Percentiles rank a stretch among this genome's conserved stretches.
Conservation (phyloP, 2,797 vertebrate genomes). For the Cyclura pinguis region DNA sequence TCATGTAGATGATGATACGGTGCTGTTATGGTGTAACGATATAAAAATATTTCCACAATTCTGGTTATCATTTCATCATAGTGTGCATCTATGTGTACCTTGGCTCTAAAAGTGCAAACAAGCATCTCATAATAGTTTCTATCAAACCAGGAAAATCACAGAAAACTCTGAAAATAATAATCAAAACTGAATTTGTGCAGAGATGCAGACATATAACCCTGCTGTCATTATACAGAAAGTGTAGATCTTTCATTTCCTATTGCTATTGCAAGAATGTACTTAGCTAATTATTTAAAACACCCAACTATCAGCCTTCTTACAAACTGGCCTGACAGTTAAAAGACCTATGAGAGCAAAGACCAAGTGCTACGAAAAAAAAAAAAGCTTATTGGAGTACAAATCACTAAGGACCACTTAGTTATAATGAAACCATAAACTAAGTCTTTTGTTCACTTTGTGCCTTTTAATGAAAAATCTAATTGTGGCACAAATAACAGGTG, state of each 20-base stretch:
- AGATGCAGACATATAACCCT: not conserved
- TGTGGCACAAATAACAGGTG: constrained; percentile 39
- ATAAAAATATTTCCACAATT: not conserved
- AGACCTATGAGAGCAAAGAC: constrained; percentile 28
- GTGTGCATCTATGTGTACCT: not conserved
- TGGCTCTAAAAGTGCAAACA: not conserved
- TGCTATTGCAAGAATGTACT: not conserved
- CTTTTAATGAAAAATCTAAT: constrained; percentile 57
- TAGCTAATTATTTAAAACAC: constrained; percentile 1
- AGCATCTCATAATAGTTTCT: not conserved
- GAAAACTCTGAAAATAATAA: not conserved
- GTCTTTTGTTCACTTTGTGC: constrained; percentile 41
- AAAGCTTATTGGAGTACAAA: constrained; percentile 32
- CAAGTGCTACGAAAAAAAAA: constrained; percentile 1
- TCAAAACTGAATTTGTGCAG: not conserved
- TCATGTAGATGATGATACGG: not conserved
- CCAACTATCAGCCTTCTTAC: not conserved
- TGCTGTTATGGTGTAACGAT: not conserved
- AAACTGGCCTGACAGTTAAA: constrained; percentile 37
- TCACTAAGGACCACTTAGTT: constrained; percentile 43
- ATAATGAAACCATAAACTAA: constrained; percentile 45
- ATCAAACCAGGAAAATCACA: not conserved
- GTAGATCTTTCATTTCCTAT: not conserved
- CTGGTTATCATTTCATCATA: not conserved
- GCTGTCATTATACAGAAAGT: not conserved